Evolutionary conservation across 2,888 invertebrate genomes (phyloP).

Genomic region (Drosophila koepferae): DNA sequence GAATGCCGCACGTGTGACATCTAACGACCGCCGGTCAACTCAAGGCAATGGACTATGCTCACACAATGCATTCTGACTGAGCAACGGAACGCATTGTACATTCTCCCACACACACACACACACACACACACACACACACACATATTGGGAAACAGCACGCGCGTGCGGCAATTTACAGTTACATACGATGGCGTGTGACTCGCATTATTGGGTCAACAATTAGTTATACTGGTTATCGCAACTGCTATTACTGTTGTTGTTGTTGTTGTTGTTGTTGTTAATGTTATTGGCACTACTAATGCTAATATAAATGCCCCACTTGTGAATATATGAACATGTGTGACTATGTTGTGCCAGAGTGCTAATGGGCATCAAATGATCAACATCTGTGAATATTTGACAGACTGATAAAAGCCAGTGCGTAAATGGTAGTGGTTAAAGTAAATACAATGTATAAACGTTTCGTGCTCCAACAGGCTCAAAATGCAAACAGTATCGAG

Average conservation of each 20-base stretch:
- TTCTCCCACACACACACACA: conserved; percentile 14
- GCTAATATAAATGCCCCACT: not conserved
- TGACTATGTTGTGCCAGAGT: conserved; percentile 2
- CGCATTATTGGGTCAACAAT: conserved; percentile 71
- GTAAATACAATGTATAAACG: not conserved
- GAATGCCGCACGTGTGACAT: conserved; percentile 53
- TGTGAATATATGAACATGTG: not conserved
- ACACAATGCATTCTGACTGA: not conserved
- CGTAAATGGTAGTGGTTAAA: not conserved
- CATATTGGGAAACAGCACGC: conserved; percentile 44
- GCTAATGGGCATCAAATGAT: not conserved
- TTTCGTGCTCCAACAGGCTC: not conserved
- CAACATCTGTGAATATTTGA: not conserved
- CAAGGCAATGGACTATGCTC: conserved; percentile 7
- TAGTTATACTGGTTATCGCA: conserved; percentile 45
- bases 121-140: conserved; percentile 9
- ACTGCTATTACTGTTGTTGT: not conserved
- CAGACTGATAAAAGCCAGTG: not conserved
- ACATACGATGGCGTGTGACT: conserved; percentile 61
- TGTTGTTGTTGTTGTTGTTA: not conserved
- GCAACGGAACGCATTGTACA: conserved; percentile 32
- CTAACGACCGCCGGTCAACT: conserved; percentile 39
- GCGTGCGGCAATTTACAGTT: conserved; percentile 65
- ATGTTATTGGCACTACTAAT: not conserved
- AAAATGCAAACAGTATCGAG: not conserved